Conservation (phyloP, 2,888 invertebrate species). For the Listrodromus nycthemerus region DNA sequence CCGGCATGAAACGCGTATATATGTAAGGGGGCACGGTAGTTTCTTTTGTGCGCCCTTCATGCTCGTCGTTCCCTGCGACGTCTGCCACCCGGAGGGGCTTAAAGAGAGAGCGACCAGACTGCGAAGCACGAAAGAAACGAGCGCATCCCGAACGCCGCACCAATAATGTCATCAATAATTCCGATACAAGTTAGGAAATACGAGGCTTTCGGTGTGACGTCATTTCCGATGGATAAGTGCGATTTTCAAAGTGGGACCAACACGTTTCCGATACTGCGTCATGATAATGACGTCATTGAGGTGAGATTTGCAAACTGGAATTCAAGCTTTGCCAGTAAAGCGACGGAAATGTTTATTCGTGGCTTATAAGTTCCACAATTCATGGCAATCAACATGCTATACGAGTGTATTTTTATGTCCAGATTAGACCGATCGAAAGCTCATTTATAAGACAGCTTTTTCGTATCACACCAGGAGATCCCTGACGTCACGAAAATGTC, state of each 20-base stretch:
- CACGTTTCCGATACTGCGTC: no score
- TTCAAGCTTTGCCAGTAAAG: no score
- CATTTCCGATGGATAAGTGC: background rate
- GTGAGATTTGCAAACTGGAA: no score
- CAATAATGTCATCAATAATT: background rate
- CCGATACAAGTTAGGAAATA: background rate
- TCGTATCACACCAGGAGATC: background rate
- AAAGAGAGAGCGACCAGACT: background rate
- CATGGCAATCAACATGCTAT: background rate
- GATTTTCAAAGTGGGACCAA: no score
- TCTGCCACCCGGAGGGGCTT: background rate
- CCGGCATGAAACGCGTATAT: slow-evolving; percentile 4
- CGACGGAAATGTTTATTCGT: no score
- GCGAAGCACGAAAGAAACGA: background rate
- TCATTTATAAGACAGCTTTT: background rate
- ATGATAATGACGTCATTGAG: no score
- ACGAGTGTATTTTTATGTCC: background rate
- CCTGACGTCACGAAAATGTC: background rate
- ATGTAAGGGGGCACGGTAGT: background rate
- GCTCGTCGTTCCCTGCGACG: background rate
- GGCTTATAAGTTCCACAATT: background rate
- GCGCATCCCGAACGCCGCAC: background rate
- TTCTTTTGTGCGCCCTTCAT: background rate
- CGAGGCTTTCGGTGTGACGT: background rate
- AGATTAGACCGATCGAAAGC: background rate